Percentiles rank a stretch among this genome's conserved stretches.
Evolutionary conservation across 2,113 vertebrate genomes (phyloP).

Genomic region (Siniperca chuatsi): DNA sequence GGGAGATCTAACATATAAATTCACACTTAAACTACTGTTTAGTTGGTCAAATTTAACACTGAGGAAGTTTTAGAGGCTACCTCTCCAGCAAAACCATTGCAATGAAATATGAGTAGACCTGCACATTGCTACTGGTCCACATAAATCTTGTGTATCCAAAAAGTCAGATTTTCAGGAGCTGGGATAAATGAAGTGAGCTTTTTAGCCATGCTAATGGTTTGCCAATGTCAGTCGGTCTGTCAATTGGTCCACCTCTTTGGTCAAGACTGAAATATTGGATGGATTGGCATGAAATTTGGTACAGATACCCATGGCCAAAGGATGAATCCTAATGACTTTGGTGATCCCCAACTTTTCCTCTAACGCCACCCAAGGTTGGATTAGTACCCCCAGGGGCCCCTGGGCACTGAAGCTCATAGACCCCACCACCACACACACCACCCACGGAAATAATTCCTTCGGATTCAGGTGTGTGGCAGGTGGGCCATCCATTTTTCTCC

Average conservation of each 20-base stretch:
- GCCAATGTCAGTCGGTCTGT: not conserved
- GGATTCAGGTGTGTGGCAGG: no score
- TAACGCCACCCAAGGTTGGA: not conserved
- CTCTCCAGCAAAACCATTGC: slow-evolving; percentile 3
- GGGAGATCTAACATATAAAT: slow-evolving; percentile 41
- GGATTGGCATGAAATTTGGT: not conserved
- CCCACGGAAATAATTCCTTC: no score
- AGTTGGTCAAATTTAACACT: slow-evolving; percentile 12
- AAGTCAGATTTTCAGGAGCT: not conserved
- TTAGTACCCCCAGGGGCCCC: no score
- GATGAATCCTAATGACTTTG: not conserved
- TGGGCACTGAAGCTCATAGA: no score
- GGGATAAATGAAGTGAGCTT: not conserved
- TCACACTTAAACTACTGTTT: slow-evolving; percentile 38
- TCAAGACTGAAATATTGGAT: not conserved
- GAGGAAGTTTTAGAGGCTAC: slow-evolving; percentile 15
- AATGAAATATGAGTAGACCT: slow-evolving; percentile 10
- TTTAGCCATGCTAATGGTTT: not conserved
- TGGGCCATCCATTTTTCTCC: no score
- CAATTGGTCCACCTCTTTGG: not conserved
- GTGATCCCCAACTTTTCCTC: not conserved
- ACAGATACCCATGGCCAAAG: not conserved
- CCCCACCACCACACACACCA: no score
- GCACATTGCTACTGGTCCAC: not conserved
- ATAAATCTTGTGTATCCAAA: not conserved